phyloP scores from a whole-genome alignment of 2,113 vertebrate species.

The Callithrix jacchus region DNA sequence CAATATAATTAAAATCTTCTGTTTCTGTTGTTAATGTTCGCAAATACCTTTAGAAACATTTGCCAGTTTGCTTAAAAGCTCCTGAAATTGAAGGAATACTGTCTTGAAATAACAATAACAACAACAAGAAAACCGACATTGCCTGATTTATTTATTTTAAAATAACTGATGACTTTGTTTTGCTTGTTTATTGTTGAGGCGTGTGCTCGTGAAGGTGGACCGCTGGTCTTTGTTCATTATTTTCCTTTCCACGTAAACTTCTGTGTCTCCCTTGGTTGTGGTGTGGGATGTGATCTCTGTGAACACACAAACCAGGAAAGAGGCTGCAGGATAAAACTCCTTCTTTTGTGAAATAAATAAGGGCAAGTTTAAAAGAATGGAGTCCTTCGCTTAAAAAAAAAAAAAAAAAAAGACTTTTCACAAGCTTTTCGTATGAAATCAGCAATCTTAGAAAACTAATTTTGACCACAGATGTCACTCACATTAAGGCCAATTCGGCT shows the following conservation, averaged over 20 bases:
- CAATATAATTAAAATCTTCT: neutral
- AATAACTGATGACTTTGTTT: conserved; percentile 6
- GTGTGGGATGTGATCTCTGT: neutral
- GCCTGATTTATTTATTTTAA: conserved; percentile 14
- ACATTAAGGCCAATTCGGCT: neutral
- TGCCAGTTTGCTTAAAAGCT: conserved; percentile 45
- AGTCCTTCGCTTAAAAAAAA: neutral
- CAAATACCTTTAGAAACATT: conserved; percentile 22
- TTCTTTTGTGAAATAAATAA: conserved; percentile 14
- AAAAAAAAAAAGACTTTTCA: neutral
- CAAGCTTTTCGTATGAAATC: neutral
- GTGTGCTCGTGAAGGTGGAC: neutral
- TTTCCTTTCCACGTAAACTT: neutral
- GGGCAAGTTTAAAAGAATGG: neutral
- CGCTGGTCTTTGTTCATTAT: neutral
- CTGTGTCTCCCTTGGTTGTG: neutral
- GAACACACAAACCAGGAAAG: neutral
- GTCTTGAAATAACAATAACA: neutral
- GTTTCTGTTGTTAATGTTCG: neutral
- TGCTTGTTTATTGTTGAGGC: neutral
- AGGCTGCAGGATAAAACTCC: neutral
- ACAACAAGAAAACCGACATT: neutral
- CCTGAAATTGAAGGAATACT: neutral
- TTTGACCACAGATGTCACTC: conserved; percentile 4
- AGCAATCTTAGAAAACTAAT: neutral